These are phyloP conservation scores for Agrochola macilenta DNA, from an alignment of 2,888 invertebrate species.

Conservation along the genomic window DNA sequence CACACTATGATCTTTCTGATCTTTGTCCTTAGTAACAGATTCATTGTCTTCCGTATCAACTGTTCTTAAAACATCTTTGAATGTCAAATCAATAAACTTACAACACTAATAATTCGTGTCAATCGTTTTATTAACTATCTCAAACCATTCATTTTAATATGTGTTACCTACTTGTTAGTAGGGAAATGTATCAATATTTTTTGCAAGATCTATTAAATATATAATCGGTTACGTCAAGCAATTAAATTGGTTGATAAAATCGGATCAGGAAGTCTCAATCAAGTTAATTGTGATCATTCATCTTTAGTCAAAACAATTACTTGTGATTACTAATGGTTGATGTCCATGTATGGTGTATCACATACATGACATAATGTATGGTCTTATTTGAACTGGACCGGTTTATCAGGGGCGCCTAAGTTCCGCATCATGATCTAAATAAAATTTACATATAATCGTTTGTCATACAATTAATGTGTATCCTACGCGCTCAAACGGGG, in stretches of 20 bases:
- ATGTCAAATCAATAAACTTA: slow-evolving; percentile 32
- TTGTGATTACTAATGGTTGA: slow-evolving; percentile 71
- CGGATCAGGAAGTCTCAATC: slow-evolving; percentile 75
- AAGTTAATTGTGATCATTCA: slow-evolving; percentile 70
- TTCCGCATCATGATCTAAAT: slow-evolving; percentile 77
- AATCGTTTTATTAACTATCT: slow-evolving; percentile 29
- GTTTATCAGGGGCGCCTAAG: slow-evolving; percentile 72
- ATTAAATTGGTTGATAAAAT: slow-evolving; percentile 61
- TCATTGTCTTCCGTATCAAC: slow-evolving; percentile 19
- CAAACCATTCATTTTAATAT: slow-evolving; percentile 24
- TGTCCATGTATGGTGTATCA: slow-evolving; percentile 70
- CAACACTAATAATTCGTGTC: slow-evolving; percentile 32
- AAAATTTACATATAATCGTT: slow-evolving; percentile 80
- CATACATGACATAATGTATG: slow-evolving; percentile 49
- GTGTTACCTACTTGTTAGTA: slow-evolving; percentile 37
- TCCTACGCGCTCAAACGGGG: slow-evolving; percentile 36
- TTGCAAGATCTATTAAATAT: slow-evolving; percentile 19
- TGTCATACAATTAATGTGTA: slow-evolving; percentile 45
- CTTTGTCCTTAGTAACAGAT: background rate
- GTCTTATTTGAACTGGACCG: slow-evolving; percentile 69
- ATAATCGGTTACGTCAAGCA: slow-evolving; percentile 42
- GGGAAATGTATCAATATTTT: slow-evolving; percentile 20
- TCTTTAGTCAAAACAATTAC: slow-evolving; percentile 79
- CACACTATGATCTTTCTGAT: slow-evolving; percentile 2
- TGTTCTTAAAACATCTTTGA: slow-evolving; percentile 32